Evolutionary conservation across 2,888 invertebrate species (phyloP), one percentile per base, ranked within the genome.

Genomic region (Dicyrtomina minuta): DNA sequence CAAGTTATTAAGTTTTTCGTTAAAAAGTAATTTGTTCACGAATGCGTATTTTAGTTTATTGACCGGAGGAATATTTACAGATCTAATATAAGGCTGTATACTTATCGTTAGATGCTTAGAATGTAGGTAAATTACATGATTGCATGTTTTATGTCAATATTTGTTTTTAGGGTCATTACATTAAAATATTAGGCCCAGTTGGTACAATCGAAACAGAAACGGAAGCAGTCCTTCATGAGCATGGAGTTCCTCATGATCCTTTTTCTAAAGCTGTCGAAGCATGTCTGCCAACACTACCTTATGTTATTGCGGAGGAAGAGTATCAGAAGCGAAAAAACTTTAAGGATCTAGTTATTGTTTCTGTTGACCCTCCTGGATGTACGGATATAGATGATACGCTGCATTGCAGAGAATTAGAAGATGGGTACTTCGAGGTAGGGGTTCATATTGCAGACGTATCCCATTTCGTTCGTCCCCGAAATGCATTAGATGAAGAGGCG

Each of bases 391-490:
- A 99, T 81, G 99, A 99, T 82, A 98, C 99, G 0, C 83, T 99
- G 1, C 99, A 99, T 83, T 96, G 96, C 79, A 85, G 89, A 22
- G 83, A 85, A 46, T 82, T 96, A 24, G 84, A 86, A 0, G 90
- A 90, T 80, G 89, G 90, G 3, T 89, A 88, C 79, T 85, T 87
- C 58, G 91, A 94, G 84, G 89, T 96, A 58, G 98, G 98, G 17
- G 98, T 99, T 0, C 99, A 99, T 80, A 99, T 99, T 72, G 99
- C 99, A 6, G 99, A 99, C 84, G 99, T 99, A 8, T 93, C 96
- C 1, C 92, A 99, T 84, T 99, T 98, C 80, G 94, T 99, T 71
- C 84, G 94, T 53, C 96, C 97, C 0, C 89, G 92, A 66, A 96
- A 92, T 41, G 92, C 97, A 0, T 81, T 99, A 62, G 98, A 99